phyloP scores from a whole-genome alignment of 2,888 invertebrate species.

The Athrips mouffetella region DNA sequence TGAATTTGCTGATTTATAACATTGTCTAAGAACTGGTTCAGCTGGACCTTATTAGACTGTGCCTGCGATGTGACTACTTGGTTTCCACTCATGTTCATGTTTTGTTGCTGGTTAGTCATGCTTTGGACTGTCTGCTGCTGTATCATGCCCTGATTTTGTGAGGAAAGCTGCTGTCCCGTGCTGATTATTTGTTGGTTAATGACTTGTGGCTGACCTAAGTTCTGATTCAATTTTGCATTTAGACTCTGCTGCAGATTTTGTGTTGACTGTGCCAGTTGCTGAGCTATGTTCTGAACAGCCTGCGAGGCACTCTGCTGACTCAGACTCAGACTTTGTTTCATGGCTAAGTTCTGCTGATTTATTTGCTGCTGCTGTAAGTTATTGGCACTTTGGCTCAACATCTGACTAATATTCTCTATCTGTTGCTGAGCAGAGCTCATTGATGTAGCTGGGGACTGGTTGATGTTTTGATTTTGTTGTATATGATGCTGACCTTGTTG shows the following conservation, averaged over 20 bases:
- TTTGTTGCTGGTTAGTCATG: conserved; percentile 63
- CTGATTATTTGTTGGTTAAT: conserved; percentile 67
- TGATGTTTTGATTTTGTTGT: conserved; percentile 57
- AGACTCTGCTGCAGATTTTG: conserved; percentile 59
- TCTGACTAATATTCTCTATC: conserved; percentile 80
- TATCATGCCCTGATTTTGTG: conserved; percentile 59
- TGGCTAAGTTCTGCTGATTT: conserved; percentile 64
- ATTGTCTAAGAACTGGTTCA: conserved; percentile 67
- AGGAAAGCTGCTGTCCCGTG: conserved; percentile 69
- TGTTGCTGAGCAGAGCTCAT: conserved; percentile 80
- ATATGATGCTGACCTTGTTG: conserved; percentile 62
- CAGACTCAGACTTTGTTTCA: conserved; percentile 64
- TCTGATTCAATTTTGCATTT: conserved; percentile 70
- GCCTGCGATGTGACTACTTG: conserved; percentile 62
- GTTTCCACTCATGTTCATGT: conserved; percentile 67
- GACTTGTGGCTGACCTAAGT: conserved; percentile 62
- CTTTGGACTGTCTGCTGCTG: conserved; percentile 70
- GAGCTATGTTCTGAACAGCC: conserved; percentile 70
- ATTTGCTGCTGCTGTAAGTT: conserved; percentile 67
- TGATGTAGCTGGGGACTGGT: conserved; percentile 56
- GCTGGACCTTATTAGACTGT: conserved; percentile 55
- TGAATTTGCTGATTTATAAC: conserved; percentile 73
- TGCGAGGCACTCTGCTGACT: conserved; percentile 65
- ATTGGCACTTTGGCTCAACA: conserved; percentile 72
- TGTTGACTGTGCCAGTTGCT: conserved; percentile 66